Evolutionary conservation across 2,113 vertebrate species (phyloP), one percentile per base, ranked within the genome.

Genomic region (Lepidothrix coronata): DNA sequence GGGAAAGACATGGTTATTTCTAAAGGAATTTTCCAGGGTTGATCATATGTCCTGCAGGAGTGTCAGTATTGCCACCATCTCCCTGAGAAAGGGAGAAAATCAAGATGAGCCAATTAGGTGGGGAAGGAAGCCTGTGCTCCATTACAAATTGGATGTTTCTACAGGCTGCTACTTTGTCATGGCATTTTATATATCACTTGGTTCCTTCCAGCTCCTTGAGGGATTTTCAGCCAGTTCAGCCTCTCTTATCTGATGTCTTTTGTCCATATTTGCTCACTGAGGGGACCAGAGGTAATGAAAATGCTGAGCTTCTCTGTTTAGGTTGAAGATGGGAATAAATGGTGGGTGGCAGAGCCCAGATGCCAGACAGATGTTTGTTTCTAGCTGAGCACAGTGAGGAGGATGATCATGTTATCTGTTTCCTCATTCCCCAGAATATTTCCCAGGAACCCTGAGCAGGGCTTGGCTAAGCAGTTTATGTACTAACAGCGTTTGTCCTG

Each of bases 331-430:
- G 61, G 49, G 39, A 67, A 62, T 80, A 94, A 90, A 91, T 84
- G 85, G 77, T 52, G 76, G 62, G 66, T 72, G 78, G 70, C 87
- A 91, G 80, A 79, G 71, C 59, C 76, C 89, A 83, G 89, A 91
- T 92, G 77, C 62, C 73, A 81, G 88, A 33, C 86, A 96, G 89
- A 79, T 95, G 65, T 91, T 96, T 83, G 55, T 62, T 85, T 85
- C 89, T 67, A 80, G 44, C 54, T 2, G 31, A 71, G 85, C 74
- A 75, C 39, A 75, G 67, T 66, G 72, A 95, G 74, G 59, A 87
- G n/a, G 49, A 57, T 71, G 35, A 61, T 96, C 49, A 11, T 49
- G 28, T 58, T 86, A 58, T 55, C 75, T 72, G 13, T 81, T 89
- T 77, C 33, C 24, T 28, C 19, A 10, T 75, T 88, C 67, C 66